Base-by-base conservation (phyloP, 2,797 vertebrate genomes). In the Carduelis carduelis region DNA sequence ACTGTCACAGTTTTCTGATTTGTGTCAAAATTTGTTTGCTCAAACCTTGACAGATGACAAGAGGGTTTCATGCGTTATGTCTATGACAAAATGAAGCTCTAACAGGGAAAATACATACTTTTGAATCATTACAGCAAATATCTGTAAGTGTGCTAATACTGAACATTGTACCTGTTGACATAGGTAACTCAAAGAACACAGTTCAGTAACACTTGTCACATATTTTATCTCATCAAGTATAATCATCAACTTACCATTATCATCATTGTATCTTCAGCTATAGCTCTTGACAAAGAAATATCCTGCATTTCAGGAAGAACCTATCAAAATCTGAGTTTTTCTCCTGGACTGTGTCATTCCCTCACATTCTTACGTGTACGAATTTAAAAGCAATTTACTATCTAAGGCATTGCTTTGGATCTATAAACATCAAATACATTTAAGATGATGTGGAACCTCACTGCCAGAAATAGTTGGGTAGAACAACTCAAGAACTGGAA, bases 1-100 rank as follows among this genome's bases (percentile, higher is more conserved):
- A 15, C 59, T 89, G 66, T 66, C 90, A 95, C 3, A 61, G 39
- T 61, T 71, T 87, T 78, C 74, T 65, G 66, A 86, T 88, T 75
- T 69, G 43, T 63, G 66, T 89, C 86, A 92, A 89, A 90, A 92
- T 63, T 60, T 76, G 59, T 83, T 90, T 81, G 50, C 59, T 78
- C 2, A 2, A 35, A 72, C 7, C 6, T 35, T 82, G 70, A 81
- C 46, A 87, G 30, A 83, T 76, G 43, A 93, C 53, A 57, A 49
- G 24, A 72, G 8, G 17, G 47, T 89, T 70, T 59, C 52, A 94
- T 63, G 43, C 35, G 17, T 78, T 88, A 88, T 41, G n/a, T 46
- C 61, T 75, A 50, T 8, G 9, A 44, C 14, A 84, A 84, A 92
- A 68, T 65, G 15, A 78, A 57, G 34, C 30, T 59, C 21, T 81